phyloP scores from a whole-genome alignment of 1,140 invertebrate genomes.

The Orius laevigatus region DNA sequence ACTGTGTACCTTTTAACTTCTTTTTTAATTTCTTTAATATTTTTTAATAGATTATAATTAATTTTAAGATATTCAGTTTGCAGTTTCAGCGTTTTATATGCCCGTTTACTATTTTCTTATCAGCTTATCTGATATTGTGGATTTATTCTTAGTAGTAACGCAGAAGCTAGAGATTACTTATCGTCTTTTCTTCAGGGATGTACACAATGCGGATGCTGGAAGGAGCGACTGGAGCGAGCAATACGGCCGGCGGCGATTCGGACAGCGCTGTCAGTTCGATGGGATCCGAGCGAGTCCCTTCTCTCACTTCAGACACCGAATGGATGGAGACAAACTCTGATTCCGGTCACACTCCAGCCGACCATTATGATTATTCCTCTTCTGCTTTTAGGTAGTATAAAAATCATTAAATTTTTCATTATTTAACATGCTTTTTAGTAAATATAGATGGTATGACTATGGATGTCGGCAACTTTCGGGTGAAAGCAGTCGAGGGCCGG shows the following conservation, averaged over 20 bases:
- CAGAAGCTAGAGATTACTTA: too few relatives aligned
- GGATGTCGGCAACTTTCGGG: constrained; percentile 31
- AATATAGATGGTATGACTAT: constrained; percentile 59
- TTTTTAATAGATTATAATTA: too few relatives aligned
- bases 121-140: not conserved
- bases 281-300: constrained; percentile 76
- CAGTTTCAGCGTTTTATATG: too few relatives aligned
- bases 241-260: constrained; percentile 44
- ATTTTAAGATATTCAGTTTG: too few relatives aligned
- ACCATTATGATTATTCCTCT: constrained; percentile 30
- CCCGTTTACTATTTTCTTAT: too few relatives aligned
- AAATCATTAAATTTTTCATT: constrained; percentile 13
- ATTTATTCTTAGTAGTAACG: not conserved
- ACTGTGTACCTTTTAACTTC: too few relatives aligned
- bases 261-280: constrained; percentile 82
- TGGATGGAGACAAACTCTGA: constrained; percentile 77
- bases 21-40: too few relatives aligned
- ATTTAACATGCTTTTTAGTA: constrained; percentile 28
- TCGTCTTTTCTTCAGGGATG: constrained; percentile 45
- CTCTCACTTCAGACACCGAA: constrained; percentile 69
- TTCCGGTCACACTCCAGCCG: constrained; percentile 47
- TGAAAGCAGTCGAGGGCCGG: constrained; percentile 27
- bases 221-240: constrained; percentile 24
- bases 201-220: constrained; percentile 74
- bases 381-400: constrained; percentile 4